Base-by-base conservation (phyloP, 2,888 invertebrate genomes). In the Netelia melanura region DNA sequence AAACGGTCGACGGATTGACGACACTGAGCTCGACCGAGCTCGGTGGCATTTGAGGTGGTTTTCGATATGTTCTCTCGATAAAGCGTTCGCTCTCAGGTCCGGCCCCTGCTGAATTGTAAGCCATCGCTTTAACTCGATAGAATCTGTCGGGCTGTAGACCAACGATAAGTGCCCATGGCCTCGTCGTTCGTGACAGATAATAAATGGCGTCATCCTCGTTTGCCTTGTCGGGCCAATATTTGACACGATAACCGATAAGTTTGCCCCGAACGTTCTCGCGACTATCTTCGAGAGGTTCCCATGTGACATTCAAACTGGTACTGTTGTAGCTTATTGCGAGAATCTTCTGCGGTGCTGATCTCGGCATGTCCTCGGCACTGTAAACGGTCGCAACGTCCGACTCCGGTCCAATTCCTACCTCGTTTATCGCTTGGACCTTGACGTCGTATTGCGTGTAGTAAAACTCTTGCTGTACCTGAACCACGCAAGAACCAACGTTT, bases 41-140 rank as follows among this genome's bases (percentile, higher is more conserved):
- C 1, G 99, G 99, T 25, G 98, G 98, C 94, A 98, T 98, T 92
- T 98, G 97, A 0, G 99, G 99, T 5, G 99, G 98, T 94, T 97
- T 98, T 76, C 98, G 96, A 94, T 96, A 98, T 10, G 98, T 98
- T 84, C 98, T 96, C 94, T 98, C 98, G 86, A 97, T 94, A 92
- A 96, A 98, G 61, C 97, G 95, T 95, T 98, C 98, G 94, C 98
- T 98, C 93, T 99, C 98, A 0, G 98, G 98, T 3, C 99, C 99
- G 94, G 98, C 98, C 1, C 99, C 99, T 3, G 99, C 99, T 0
- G 97, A 96, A 94, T 99, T 99, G 91, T 98, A 99, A 0, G 98
- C 98, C 98, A 99, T 98, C 1, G 98, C 97, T 95, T 98, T 98
- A 0, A 99, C 98, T 90, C 95, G 97, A 94, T 99, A 99, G 92